phyloP scores from a whole-genome alignment of 2,888 invertebrate species.

The Stenichneumon culpator region DNA sequence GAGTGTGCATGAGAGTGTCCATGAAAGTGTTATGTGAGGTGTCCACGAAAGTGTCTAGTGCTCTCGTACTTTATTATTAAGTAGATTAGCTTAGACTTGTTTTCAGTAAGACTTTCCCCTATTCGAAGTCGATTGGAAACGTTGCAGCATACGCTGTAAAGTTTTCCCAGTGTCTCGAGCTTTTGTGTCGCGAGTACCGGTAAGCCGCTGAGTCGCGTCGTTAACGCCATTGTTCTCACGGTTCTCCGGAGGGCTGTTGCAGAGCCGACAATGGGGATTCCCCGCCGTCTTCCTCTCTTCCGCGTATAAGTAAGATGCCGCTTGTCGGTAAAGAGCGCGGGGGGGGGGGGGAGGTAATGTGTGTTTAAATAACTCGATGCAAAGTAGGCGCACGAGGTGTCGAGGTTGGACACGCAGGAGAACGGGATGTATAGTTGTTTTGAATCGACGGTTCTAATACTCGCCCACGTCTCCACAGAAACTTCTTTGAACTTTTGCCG shows the following conservation, averaged over 20 bases:
- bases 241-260: slow-evolving; percentile 63
- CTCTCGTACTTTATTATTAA: neutral
- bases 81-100: neutral
- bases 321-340: slow-evolving; percentile 46
- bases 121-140: slow-evolving; percentile 39
- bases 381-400: slow-evolving; percentile 68
- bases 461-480: neutral
- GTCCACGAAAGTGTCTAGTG: too few relatives aligned
- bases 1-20: neutral
- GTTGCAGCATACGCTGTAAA: slow-evolving; percentile 33
- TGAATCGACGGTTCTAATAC: slow-evolving; percentile 16
- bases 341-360: slow-evolving; percentile 55
- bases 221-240: slow-evolving; percentile 76
- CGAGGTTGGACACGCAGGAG: slow-evolving; percentile 51
- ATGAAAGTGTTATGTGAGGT: neutral
- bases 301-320: slow-evolving; percentile 69
- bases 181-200: slow-evolving; percentile 51
- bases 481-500: neutral
- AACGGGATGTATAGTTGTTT: slow-evolving; percentile 30
- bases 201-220: slow-evolving; percentile 70
- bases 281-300: slow-evolving; percentile 9
- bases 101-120: slow-evolving; percentile 1
- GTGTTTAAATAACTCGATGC: slow-evolving; percentile 77
- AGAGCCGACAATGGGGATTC: slow-evolving; percentile 8
- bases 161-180: slow-evolving; percentile 32